These are phyloP conservation scores for Calephelis nemesis DNA, from an alignment of 1,140 invertebrate genomes.

Conservation along the genomic window DNA sequence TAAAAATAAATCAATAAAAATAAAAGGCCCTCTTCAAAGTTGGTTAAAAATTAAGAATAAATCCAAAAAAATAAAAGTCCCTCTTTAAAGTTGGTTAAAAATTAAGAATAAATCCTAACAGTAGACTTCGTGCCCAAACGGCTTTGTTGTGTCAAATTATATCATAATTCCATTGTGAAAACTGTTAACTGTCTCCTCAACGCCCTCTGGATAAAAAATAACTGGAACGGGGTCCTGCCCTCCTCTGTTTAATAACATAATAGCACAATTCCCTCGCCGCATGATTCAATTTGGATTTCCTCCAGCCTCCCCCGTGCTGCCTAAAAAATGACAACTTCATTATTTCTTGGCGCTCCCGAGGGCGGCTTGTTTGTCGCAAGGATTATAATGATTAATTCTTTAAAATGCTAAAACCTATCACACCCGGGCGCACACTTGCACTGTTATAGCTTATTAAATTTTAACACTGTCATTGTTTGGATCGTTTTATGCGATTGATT, in stretches of 20 bases:
- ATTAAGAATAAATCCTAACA: constrained; percentile 39
- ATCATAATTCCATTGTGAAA: constrained; percentile 79
- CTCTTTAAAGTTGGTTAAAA: constrained; percentile 1
- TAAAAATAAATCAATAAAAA: constrained; percentile 34
- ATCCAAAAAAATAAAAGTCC: constrained; percentile 25
- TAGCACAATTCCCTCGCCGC: constrained; percentile 80
- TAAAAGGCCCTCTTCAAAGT: background rate
- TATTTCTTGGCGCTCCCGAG: constrained; percentile 71
- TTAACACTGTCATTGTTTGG: constrained; percentile 48
- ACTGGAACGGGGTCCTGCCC: constrained; percentile 73
- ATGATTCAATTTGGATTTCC: constrained; percentile 81
- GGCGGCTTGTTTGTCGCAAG: constrained; percentile 76
- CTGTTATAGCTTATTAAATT: constrained; percentile 59
- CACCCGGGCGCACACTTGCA: constrained; percentile 66
- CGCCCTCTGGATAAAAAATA: constrained; percentile 69
- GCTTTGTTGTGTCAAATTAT: constrained; percentile 74
- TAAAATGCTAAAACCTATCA: constrained; percentile 76
- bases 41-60: constrained; percentile 27
- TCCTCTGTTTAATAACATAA: constrained; percentile 81
- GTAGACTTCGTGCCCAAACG: constrained; percentile 41
- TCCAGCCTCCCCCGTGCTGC: constrained; percentile 71
- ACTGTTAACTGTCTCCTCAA: constrained; percentile 75
- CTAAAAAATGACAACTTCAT: constrained; percentile 80
- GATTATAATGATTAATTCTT: constrained; percentile 79
- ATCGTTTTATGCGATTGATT: constrained; percentile 14